These are phyloP conservation scores for Palythoa grandiflora DNA, from an alignment of 92 coral and sea anemone genomes.

Conservation along the genomic window DNA sequence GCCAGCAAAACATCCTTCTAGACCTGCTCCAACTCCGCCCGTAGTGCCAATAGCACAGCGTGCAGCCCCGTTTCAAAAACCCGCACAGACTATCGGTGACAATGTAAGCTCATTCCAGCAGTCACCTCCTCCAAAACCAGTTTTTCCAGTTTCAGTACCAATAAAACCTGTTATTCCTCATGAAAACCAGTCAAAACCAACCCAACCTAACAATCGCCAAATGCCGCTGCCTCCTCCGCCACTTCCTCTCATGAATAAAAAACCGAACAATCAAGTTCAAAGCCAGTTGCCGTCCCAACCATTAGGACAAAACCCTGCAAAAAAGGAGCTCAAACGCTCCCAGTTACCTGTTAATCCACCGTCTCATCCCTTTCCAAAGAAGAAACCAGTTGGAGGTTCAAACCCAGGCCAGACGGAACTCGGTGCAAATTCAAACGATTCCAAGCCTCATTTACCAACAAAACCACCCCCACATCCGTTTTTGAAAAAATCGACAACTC, in stretches of 20 bases:
- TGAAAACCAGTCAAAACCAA: not conserved
- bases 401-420: not conserved
- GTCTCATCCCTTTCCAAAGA: not conserved
- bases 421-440: not conserved
- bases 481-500: not conserved
- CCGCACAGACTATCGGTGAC: not conserved
- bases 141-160: not conserved
- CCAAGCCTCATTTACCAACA: slow-evolving; percentile 1
- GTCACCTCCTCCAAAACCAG: not conserved
- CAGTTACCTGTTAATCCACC: not conserved
- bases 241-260: not conserved
- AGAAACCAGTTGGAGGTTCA: not conserved
- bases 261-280: not conserved
- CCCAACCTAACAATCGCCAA: not conserved
- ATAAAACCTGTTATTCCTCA: not conserved
- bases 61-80: not conserved
- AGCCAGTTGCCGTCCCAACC: not conserved
- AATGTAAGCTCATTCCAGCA: not conserved
- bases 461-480: slow-evolving; percentile 5
- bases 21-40: slow-evolving; percentile 21
- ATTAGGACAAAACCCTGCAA: no score
- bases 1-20: slow-evolving; percentile 12
- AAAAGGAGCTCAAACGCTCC: no score
- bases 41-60: not conserved
- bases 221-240: not conserved